A percentile compares a stretch with the other conserved stretches of the same genome.
These are phyloP conservation scores for Microctonus hyperodae DNA, from an alignment of 2,888 invertebrate genomes.

Conservation along the genomic window DNA sequence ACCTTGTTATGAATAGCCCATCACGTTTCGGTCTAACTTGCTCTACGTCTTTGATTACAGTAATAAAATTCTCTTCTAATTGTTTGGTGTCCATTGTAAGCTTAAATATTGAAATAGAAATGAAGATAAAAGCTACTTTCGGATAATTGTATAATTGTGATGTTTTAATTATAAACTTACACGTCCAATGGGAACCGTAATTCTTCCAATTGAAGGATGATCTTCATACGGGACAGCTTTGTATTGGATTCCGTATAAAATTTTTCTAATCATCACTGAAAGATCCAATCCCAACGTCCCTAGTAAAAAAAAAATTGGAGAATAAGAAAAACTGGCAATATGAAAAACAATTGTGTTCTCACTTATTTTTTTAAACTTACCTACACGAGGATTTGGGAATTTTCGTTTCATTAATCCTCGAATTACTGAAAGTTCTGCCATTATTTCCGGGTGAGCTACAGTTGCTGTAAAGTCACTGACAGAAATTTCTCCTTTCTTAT, in stretches of 20 bases:
- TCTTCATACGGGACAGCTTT: constrained; percentile 71
- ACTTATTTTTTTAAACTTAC: constrained; percentile 39
- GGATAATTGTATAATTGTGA: no score
- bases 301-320: constrained; percentile 40
- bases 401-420: constrained; percentile 80
- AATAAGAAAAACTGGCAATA: constrained; percentile 6
- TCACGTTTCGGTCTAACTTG: constrained; percentile 71
- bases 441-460: constrained; percentile 80
- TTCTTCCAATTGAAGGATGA: constrained; percentile 75
- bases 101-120: no score
- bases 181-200: constrained; percentile 74
- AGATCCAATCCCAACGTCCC: constrained; percentile 77
- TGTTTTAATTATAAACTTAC: constrained; percentile 66
- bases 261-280: constrained; percentile 69
- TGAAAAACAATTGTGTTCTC: no score
- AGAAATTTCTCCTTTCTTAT: constrained; percentile 67
- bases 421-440: constrained; percentile 77
- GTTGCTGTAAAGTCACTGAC: constrained; percentile 76
- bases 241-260: constrained; percentile 76
- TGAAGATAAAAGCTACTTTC: no score
- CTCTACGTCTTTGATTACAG: constrained; percentile 73
- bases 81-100: constrained; percentile 75
- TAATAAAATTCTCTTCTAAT: constrained; percentile 76
- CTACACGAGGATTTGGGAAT: constrained; percentile 71
- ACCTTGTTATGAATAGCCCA: constrained; percentile 76